Evolutionary conservation across 2,888 invertebrate genomes (phyloP).

Genomic region (Quadriops clusia): DNA sequence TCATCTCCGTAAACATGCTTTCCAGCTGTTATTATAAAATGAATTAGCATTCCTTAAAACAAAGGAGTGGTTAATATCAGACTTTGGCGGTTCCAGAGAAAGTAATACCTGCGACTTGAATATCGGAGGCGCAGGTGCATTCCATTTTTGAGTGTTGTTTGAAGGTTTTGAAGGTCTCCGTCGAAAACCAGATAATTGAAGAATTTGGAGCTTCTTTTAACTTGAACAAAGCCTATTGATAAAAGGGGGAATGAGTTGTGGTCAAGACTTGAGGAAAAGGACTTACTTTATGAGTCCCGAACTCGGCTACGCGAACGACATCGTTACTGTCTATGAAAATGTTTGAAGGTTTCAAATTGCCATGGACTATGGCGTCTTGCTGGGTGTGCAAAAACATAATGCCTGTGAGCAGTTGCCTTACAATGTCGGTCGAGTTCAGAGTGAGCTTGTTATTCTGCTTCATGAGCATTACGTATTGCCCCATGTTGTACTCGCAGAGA

Average conservation of each 20-base stretch:
- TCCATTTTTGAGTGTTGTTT: constrained; percentile 21
- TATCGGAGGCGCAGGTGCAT: constrained; percentile 31
- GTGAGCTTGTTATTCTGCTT: constrained; percentile 22
- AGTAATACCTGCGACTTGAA: constrained; percentile 30
- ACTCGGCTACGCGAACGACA: constrained; percentile 33
- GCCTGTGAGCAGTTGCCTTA: constrained; percentile 25
- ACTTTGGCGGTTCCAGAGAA: neutral
- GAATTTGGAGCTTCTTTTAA: constrained; percentile 28
- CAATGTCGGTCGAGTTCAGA: constrained; percentile 22
- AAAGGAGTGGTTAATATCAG: neutral
- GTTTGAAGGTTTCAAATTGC: constrained; percentile 37
- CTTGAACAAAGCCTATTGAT: constrained; percentile 31
- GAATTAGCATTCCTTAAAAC: constrained; percentile 30
- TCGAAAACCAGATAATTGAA: constrained; percentile 35
- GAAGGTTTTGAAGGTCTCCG: constrained; percentile 27
- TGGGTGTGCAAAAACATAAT: constrained; percentile 31
- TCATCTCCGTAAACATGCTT: constrained; percentile 34
- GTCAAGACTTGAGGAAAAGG: too few species aligned
- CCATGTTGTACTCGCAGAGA: constrained; percentile 33
- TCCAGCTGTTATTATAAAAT: constrained; percentile 33
- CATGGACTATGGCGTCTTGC: constrained; percentile 31
- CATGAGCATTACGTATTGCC: constrained; percentile 29
- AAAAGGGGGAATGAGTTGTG: too few species aligned
- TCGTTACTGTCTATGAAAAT: constrained; percentile 33
- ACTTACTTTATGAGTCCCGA: constrained; percentile 33